phyloP scores from a whole-genome alignment of 1,140 invertebrate genomes.

The Hyles vespertilio region DNA sequence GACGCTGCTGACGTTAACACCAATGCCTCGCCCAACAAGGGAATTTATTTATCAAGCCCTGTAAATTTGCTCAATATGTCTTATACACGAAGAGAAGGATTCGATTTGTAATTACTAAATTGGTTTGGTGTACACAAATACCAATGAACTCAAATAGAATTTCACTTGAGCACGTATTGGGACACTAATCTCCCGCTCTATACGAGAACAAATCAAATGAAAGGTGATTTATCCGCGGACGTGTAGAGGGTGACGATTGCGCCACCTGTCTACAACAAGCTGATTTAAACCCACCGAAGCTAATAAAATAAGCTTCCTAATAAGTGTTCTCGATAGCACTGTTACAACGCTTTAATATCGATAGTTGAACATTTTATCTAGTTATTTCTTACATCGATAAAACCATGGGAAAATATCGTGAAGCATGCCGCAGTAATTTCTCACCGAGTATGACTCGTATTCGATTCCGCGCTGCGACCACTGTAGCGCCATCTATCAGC shows the following conservation, averaged over 20 bases:
- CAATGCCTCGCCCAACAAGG: conserved; percentile 42
- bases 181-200: conserved; percentile 21
- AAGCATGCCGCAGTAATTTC: too few relatives aligned
- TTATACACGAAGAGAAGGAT: neutral
- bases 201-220: conserved; percentile 33
- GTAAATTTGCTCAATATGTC: conserved; percentile 47
- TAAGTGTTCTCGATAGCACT: conserved; percentile 36
- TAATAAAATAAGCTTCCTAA: conserved; percentile 57
- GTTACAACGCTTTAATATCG: conserved; percentile 6
- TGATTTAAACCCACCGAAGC: conserved; percentile 46
- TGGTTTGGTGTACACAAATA: conserved; percentile 24
- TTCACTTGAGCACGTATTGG: conserved; percentile 22
- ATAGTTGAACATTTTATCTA: neutral
- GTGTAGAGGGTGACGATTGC: conserved; percentile 41
- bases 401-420: too few relatives aligned
- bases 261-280: conserved; percentile 39
- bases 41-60: conserved; percentile 62
- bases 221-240: conserved; percentile 37
- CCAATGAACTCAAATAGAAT: conserved; percentile 17
- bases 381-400: too few relatives aligned
- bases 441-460: too few relatives aligned
- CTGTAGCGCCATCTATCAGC: too few relatives aligned
- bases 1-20: conserved; percentile 53
- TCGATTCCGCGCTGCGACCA: too few relatives aligned
- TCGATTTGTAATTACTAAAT: conserved; percentile 21